A percentile compares a stretch with the other conserved stretches of the same genome.
phyloP scores from a whole-genome alignment of 2,797 vertebrate genomes.

The Lutjanus campechanus region DNA sequence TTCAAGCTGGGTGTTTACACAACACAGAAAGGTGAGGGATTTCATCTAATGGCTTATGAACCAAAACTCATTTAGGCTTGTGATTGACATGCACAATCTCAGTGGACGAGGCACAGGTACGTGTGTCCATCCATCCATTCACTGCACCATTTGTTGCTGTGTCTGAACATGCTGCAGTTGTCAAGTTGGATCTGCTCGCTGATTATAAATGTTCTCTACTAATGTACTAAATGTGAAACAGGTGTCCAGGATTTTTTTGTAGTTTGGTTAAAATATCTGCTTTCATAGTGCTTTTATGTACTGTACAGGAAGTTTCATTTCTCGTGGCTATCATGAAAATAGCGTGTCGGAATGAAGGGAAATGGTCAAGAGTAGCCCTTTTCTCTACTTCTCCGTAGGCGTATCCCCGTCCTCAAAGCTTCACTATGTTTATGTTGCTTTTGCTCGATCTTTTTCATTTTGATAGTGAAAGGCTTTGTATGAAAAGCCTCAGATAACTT shows the following conservation, averaged over 20 bases:
- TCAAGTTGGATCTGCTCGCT: conserved; percentile 26
- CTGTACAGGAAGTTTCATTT: conserved; percentile 7
- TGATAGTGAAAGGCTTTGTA: conserved; percentile 5
- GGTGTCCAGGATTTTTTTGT: not conserved
- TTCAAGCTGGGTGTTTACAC: conserved; percentile 22
- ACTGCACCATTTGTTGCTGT: conserved; percentile 26
- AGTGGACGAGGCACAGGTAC: not conserved
- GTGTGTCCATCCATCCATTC: conserved; percentile 18
- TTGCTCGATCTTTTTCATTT: conserved; percentile 1
- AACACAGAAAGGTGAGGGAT: conserved; percentile 7
- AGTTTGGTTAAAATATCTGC: not conserved
- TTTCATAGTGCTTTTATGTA: conserved; percentile 2
- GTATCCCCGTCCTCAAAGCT: not conserved
- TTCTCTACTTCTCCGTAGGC: not conserved
- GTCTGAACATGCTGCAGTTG: conserved; percentile 39
- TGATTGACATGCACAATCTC: conserved; percentile 42
- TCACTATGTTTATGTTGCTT: not conserved
- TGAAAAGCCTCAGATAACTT: conserved; percentile 1
- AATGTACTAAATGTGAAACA: conserved; percentile 30
- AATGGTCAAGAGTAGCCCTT: conserved; percentile 3
- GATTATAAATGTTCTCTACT: conserved; percentile 24
- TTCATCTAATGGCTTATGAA: conserved; percentile 44
- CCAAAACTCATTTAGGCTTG: conserved; percentile 35
- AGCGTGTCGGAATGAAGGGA: conserved; percentile 10
- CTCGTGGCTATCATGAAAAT: conserved; percentile 7